Evolutionary conservation across 53 echinoderm and acorn worm species (phyloP), one percentile per base, ranked within the genome.

Genomic region (Luidia sarsii): DNA sequence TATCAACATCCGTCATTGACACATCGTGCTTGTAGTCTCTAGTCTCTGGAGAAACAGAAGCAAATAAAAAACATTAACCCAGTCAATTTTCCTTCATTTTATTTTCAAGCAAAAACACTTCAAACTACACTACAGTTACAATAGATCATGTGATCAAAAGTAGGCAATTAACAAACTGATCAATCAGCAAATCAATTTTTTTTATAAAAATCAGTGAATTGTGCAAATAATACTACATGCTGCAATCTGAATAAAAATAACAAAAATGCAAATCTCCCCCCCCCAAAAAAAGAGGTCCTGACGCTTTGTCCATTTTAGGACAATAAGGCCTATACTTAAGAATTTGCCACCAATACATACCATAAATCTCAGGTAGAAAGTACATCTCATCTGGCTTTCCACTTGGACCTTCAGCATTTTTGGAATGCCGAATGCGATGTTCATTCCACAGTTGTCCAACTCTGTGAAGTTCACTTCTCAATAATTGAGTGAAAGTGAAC

Each of bases 321-420:
- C n/a, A n/a, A n/a, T n/a, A n/a, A n/a, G n/a, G n/a, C n/a, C n/a
- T n/a, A n/a, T n/a, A n/a, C n/a, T n/a, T n/a, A n/a, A n/a, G n/a
- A n/a, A n/a, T n/a, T n/a, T n/a, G n/a, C n/a, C n/a, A n/a, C n/a
- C n/a, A n/a, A n/a, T 62, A 62, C 62, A 62, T 34, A 62, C 62
- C 62, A 62, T 62, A 34, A 28, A 62, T 31, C 31, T 86, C 80
- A 9, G 86, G 86, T 48, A 57, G 37, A 41, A 48, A 86, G 49
- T 80, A 86, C 80, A 86, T 68, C 65, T 67, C 31, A 80, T 80
- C 68, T 65, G 68, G 79, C 15, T 41, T 67, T 28, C 80, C 86
- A 56, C 24, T 20, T 7, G 79, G 45, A 31, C 48, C 48, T 4
- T 75, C 85, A 38, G 33, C 50, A 64, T 85, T 85, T 50, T 50